Evolutionary conservation across 1,140 invertebrate species (phyloP), one percentile per base, ranked within the genome.

Genomic region (Argopecten irradians): DNA sequence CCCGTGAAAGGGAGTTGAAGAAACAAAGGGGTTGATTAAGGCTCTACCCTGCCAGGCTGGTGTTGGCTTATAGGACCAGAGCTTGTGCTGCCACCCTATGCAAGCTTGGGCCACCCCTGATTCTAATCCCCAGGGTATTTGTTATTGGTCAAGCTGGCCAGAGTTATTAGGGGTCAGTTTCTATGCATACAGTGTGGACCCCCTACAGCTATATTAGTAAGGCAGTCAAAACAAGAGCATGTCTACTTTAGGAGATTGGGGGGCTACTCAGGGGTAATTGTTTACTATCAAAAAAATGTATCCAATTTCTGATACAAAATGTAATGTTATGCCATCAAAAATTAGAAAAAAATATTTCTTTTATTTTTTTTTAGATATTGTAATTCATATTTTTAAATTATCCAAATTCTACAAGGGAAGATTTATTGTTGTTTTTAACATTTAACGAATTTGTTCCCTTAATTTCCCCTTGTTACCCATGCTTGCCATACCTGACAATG

Each of bases 181-280:
- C 55, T 71, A 71, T 71, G 55, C 55, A 71, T 71, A 71, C 55
- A 71, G 22, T 71, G 28, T 22, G n/a, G 55, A 71, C 55, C 55
- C 55, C 55, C 55, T 71, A 28, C 55, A 71, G 55, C 55, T 71
- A 71, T n/a, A n/a, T 71, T 28, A 71, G 55, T 11, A 71, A 71
- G 55, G 28, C 55, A 71, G 55, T 71, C 55, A 71, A 71, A 71
- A 71, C 55, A 71, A 71, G 55, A 71, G 55, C 55, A 71, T 71
- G 55, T 71, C 55, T 71, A 71, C 22, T 71, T 28, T 71, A 71
- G 5, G 55, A n/a, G 22, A 28, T 71, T 71, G 22, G 5, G 55
- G n/a, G 55, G 55, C 55, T 7, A 46, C n/a, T 71, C 8, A n/a
- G n/a, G 55, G 55, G 55, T 71, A 71, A 71, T 71, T 71, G n/a